Evolutionary conservation across 2,113 vertebrate species (phyloP).

Genomic region (Hirundichthys speculiger): DNA sequence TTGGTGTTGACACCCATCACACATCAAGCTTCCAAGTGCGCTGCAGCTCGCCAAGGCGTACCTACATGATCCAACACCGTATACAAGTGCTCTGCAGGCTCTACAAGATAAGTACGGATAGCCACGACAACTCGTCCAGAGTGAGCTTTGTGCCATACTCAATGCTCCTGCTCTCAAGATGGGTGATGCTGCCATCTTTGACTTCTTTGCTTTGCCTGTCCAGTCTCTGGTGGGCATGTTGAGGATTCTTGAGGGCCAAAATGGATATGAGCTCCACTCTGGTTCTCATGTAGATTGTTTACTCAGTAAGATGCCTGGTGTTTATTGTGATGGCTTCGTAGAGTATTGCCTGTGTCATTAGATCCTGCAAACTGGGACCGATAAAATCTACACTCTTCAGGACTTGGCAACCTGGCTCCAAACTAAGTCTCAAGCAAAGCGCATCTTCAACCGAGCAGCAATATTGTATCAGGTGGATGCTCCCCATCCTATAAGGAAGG

Average conservation of each 20-base stretch:
- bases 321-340: too few species aligned
- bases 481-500: neutral
- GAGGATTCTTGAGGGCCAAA: too few species aligned
- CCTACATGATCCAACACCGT: neutral
- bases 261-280: too few species aligned
- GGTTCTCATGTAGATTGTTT: too few species aligned
- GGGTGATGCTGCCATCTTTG: too few species aligned
- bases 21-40: neutral
- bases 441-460: neutral
- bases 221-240: too few species aligned
- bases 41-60: neutral
- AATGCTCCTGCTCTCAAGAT: neutral
- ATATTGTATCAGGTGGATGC: too few species aligned
- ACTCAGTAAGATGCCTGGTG: too few species aligned
- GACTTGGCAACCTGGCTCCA: neutral
- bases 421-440: neutral
- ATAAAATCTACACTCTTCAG: neutral
- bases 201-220: too few species aligned
- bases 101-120: neutral
- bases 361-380: too few species aligned
- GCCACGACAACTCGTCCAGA: neutral
- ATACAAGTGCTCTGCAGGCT: neutral
- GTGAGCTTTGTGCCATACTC: neutral
- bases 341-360: too few species aligned
- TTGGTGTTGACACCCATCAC: neutral